A percentile compares a stretch with the other conserved stretches of the same genome.
phyloP scores from a whole-genome alignment of 2,888 invertebrate species.

The Troides oblongomaculatus region DNA sequence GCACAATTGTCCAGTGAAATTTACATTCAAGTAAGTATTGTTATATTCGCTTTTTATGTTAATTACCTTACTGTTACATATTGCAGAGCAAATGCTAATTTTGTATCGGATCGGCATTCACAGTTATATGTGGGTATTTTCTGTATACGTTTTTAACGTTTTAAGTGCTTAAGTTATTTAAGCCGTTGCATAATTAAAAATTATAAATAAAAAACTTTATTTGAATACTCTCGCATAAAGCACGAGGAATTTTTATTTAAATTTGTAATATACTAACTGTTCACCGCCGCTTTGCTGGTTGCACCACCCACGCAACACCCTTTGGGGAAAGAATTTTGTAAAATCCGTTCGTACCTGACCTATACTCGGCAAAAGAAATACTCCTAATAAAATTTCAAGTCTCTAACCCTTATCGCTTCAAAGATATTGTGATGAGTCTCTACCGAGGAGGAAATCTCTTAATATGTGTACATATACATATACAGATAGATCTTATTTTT shows the following conservation, averaged over 20 bases:
- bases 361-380: too few species aligned
- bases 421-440: too few species aligned
- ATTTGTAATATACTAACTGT: neutral
- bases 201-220: neutral
- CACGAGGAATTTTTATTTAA: neutral
- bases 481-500: too few species aligned
- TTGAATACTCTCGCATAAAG: neutral
- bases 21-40: slow-evolving; percentile 4
- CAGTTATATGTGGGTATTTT: slow-evolving; percentile 5
- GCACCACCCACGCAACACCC: too few species aligned
- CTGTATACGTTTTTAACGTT: neutral
- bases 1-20: slow-evolving; percentile 16
- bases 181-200: neutral
- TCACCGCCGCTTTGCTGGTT: too few species aligned
- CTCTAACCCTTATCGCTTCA: too few species aligned
- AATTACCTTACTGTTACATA: slow-evolving; percentile 7
- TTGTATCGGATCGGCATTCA: slow-evolving; percentile 8
- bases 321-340: too few species aligned
- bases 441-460: too few species aligned
- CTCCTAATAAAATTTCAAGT: too few species aligned
- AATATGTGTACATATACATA: too few species aligned
- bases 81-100: slow-evolving; percentile 14
- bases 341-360: too few species aligned
- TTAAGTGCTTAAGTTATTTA: slow-evolving; percentile 8
- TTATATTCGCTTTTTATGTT: slow-evolving; percentile 14